Base-by-base conservation (phyloP, 2,888 invertebrate genomes). In the Taphrorychus bicolor region DNA sequence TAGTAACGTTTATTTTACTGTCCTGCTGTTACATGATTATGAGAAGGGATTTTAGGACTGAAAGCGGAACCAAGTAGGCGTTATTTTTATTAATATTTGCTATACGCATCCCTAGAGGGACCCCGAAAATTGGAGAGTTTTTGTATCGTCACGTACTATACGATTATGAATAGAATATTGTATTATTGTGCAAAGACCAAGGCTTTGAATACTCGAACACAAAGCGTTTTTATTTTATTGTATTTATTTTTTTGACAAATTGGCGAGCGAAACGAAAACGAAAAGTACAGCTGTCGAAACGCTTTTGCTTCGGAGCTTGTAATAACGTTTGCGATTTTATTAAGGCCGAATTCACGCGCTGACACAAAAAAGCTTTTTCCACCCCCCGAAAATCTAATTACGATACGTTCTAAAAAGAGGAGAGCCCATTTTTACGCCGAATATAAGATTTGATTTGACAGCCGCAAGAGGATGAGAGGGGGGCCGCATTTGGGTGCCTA, bases 21-120 rank as follows among this genome's bases (percentile, higher is more conserved):
- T 78, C 78, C 3, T 70, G 70, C 22, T 81, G 80, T 71, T 79
- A 78, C 67, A 75, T 78, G 74, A 58, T 81, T 23, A 81, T 81
- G 81, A 75, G 76, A 60, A 74, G 74, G 2, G 76, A 77, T 70
- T 77, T 78, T 72, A 71, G 74, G 23, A 67, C 62, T 2, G 61
- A 58, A 56, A 54, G 32, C 16, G 24, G 54, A n/a, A 54, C 54
- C 21, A 32, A 54, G 18, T 54, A 45, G 17, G 17, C 14, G 14
- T 45, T 45, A 16, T 17, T 45, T 45, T 45, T 32, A 32, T 32
- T 32, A 32, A 32, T 32, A 32, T 32, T 32, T 32, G 11, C 32
- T 32, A 7, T 32, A 32, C 32, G 32, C 32, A 7, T 32, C 32
- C 32, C 32, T 32, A 3, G 32, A 32, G 32, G 11, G n/a, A n/a